A percentile compares a stretch with the other conserved stretches of the same genome.
These are phyloP conservation scores for Parazoanthus darwini DNA, from an alignment of 92 coral and sea anemone genomes.

Conservation along the genomic window DNA sequence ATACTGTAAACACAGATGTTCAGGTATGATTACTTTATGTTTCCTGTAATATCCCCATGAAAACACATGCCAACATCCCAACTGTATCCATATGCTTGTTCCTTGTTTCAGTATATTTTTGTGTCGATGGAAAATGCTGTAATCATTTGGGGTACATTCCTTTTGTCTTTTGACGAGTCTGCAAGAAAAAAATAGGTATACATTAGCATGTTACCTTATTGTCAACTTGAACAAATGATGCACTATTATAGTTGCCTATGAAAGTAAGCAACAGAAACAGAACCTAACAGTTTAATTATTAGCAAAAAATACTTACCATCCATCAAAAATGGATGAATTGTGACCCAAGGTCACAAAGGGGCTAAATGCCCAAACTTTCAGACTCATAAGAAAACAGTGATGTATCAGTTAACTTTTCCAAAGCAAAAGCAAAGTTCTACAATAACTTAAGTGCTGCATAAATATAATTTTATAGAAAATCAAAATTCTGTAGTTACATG, in stretches of 20 bases:
- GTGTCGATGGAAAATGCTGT: constrained; percentile 1
- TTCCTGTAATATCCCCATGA: constrained; percentile 13
- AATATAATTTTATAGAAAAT: not conserved
- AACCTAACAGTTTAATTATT: constrained; percentile 16
- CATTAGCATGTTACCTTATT: constrained; percentile 12
- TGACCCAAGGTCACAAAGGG: constrained; percentile 17
- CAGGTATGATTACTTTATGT: constrained; percentile 13
- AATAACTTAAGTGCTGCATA: not conserved
- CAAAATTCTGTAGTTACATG: not conserved
- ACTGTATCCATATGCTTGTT: constrained; percentile 4
- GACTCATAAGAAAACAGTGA: not conserved
- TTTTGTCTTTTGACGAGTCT: constrained; percentile 16
- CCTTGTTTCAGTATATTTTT: constrained; percentile 14
- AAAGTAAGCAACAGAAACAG: constrained; percentile 3
- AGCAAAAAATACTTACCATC: constrained; percentile 15
- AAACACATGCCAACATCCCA: constrained; percentile 8
- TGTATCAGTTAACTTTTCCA: not conserved
- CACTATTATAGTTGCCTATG: constrained; percentile 11
- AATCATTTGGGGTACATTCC: constrained; percentile 15
- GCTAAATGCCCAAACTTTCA: constrained; percentile 10
- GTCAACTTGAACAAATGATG: constrained; percentile 19
- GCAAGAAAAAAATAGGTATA: constrained; percentile 13
- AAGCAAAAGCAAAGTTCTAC: constrained; percentile 10
- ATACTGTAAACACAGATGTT: constrained; percentile 5
- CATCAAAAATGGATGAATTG: constrained; percentile 8